A percentile compares a stretch with the other conserved stretches of the same genome.
These are phyloP conservation scores for Rhinoderma darwinii DNA, from an alignment of 2,113 vertebrate genomes.

Conservation along the genomic window DNA sequence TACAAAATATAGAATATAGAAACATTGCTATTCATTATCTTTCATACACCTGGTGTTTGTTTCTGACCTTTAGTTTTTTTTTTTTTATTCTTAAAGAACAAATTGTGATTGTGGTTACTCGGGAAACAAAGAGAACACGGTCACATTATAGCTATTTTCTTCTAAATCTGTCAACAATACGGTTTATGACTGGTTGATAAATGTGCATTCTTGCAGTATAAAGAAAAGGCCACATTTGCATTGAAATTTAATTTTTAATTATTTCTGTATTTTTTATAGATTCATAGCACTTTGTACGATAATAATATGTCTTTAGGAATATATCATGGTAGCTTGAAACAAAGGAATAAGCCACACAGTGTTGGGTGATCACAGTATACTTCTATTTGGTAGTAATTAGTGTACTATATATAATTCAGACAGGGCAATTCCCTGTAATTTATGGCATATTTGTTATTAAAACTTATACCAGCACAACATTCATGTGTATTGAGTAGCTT, in stretches of 20 bases:
- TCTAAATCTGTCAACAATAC: conserved; percentile 66
- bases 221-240: conserved; percentile 83
- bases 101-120: conserved; percentile 65
- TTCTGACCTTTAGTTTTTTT: conserved; percentile 69
- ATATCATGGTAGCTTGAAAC: not conserved
- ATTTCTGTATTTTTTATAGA: conserved; percentile 73
- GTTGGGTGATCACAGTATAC: not conserved
- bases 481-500: no score
- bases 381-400: not conserved
- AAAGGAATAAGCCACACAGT: not conserved
- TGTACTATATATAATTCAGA: not conserved
- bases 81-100: conserved; percentile 64
- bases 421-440: no score
- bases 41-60: conserved; percentile 56
- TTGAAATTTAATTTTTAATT: conserved; percentile 80
- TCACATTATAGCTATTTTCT: conserved; percentile 66
- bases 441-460: not conserved
- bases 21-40: not conserved
- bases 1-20: not conserved
- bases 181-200: conserved; percentile 68
- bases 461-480: no score
- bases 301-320: conserved; percentile 22
- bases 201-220: conserved; percentile 71
- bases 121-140: conserved; percentile 67
- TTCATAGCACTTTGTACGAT: conserved; percentile 59